A percentile compares a stretch with the other conserved stretches of the same genome.
Conservation (phyloP, 2,888 invertebrate genomes). For the Plagiodera versicolora region DNA sequence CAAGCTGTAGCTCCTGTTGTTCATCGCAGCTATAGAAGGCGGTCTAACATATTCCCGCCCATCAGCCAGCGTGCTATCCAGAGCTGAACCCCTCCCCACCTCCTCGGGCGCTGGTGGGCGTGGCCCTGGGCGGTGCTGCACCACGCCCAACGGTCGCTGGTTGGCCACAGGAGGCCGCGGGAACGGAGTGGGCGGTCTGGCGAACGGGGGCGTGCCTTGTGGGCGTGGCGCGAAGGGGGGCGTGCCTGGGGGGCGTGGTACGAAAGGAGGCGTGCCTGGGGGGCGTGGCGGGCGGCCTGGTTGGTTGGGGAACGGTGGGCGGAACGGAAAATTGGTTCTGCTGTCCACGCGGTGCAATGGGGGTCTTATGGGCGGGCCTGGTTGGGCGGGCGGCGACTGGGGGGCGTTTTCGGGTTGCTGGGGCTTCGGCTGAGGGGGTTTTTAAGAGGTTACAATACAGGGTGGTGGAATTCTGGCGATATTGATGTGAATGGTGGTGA, state of each 20-base stretch:
- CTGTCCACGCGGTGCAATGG: conserved; percentile 56
- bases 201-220: conserved; percentile 52
- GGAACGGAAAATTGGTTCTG: conserved; percentile 48
- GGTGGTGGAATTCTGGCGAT: no score
- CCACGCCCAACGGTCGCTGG: conserved; percentile 40
- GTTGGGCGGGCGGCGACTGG: conserved; percentile 14
- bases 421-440: conserved; percentile 11
- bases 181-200: conserved; percentile 57
- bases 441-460: no score
- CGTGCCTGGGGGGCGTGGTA: conserved; percentile 5
- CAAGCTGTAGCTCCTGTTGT: conserved; percentile 61
- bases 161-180: conserved; percentile 54
- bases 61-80: conserved; percentile 46
- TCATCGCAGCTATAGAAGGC: conserved; percentile 54
- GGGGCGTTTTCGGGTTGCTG: conserved; percentile 24
- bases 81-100: conserved; percentile 44
- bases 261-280: background rate
- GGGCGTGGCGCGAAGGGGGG: conserved; percentile 37
- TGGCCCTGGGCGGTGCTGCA: conserved; percentile 44
- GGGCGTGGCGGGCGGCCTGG: conserved; percentile 38
- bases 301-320: conserved; percentile 45
- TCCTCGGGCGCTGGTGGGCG: conserved; percentile 34
- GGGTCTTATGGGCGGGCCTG: conserved; percentile 36
- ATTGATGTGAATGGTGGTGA: no score
- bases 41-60: conserved; percentile 31